These are phyloP conservation scores for Agriopis marginaria DNA, from an alignment of 2,888 invertebrate genomes.

Conservation along the genomic window DNA sequence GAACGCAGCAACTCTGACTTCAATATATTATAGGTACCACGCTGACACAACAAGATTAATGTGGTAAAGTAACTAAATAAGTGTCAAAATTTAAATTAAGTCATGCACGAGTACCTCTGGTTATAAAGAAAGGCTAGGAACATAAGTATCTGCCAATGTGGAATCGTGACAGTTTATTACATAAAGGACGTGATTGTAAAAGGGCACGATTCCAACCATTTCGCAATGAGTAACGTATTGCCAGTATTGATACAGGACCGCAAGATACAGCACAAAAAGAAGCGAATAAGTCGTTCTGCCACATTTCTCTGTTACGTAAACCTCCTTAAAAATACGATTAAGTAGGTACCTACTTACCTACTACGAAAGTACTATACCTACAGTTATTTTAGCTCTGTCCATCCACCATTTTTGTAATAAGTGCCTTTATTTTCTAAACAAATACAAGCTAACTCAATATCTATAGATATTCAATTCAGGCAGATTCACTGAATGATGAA, in stretches of 20 bases:
- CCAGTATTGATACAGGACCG: slow-evolving; percentile 5
- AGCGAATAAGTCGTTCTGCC: slow-evolving; percentile 2
- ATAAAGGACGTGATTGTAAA: slow-evolving; percentile 49
- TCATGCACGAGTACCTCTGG: slow-evolving; percentile 51
- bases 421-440: no score
- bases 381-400: no score
- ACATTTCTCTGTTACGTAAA: slow-evolving; percentile 27
- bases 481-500: no score
- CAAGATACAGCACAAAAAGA: slow-evolving; percentile 19
- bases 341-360: no score
- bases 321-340: background rate
- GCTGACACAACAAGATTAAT: slow-evolving; percentile 31
- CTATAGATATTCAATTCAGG: no score
- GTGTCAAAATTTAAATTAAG: slow-evolving; percentile 43
- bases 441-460: no score
- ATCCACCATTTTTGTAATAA: no score
- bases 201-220: slow-evolving; percentile 51
- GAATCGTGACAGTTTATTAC: slow-evolving; percentile 46
- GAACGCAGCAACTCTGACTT: slow-evolving; percentile 14
- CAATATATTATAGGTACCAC: slow-evolving; percentile 22
- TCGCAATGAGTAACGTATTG: slow-evolving; percentile 38
- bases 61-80: slow-evolving; percentile 9
- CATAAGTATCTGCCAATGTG: slow-evolving; percentile 3
- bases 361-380: no score
- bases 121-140: slow-evolving; percentile 34